Base-by-base conservation (phyloP, 2,797 vertebrate genomes). In the Sebastes hubbsi region DNA sequence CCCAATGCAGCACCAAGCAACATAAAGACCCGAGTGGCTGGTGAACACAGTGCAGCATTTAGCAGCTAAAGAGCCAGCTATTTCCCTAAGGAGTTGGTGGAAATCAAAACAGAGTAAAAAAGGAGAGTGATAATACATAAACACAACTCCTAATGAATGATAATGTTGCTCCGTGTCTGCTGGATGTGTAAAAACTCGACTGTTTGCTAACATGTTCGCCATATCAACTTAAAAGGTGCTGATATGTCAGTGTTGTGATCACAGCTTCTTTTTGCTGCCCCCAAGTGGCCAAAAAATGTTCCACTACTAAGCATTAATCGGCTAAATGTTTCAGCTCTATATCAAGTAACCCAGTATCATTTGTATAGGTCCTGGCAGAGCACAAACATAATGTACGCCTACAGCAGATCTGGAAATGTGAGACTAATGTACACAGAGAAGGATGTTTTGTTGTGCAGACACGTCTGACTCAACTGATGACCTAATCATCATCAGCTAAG, bases 401-500 rank as follows among this genome's bases (percentile, higher is more conserved):
- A 72, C 20, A 71, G 56, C 6, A 12, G 20, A 61, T 72, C 46
- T 73, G 75, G 80, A 84, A 83, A 88, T 56, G 75, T 77, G 69
- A 79, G 60, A 79, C 80, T 75, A 77, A 85, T 78, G 74, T 77
- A 73, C 56, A 78, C 46, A 65, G 42, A 82, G 64, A 65, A 24
- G 34, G 73, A 79, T 67, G 74, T 71, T 86, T 82, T 75, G 60
- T 75, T 69, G 64, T 14, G 36, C 67, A 63, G 62, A 79, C 61
- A 75, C 22, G 6, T 85, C 72, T 75, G 81, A 83, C 72, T 91
- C 81, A 72, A 75, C 60, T 54, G 70, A 75, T 87, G 84, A 91
- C 62, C 59, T 61, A 84, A 84, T 84, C 75, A 32, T 88, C 75
- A 75, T 66, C 59, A 72, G 63, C 70, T 79, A 30, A 34, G 77